A percentile compares a stretch with the other conserved stretches of the same genome.
Evolutionary conservation across 2,113 vertebrate species (phyloP).

Genomic region (Heliornis fulica): DNA sequence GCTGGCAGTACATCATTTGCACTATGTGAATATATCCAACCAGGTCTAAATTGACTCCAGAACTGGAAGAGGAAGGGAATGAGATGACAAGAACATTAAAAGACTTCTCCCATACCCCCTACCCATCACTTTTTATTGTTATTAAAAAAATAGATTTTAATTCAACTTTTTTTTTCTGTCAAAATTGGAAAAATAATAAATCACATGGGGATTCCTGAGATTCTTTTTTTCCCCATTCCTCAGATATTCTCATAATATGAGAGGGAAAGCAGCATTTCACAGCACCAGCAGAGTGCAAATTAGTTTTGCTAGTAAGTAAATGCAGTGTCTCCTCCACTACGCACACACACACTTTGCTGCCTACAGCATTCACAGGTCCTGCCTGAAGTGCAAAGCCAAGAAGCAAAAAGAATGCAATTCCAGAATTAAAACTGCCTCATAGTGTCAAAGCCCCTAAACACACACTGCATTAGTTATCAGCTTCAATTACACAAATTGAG

Average conservation of each 20-base stretch:
- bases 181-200: slow-evolving; percentile 13
- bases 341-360: neutral
- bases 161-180: neutral
- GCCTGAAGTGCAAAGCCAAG: neutral
- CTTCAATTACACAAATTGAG: neutral
- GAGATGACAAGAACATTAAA: neutral
- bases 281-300: slow-evolving; percentile 29
- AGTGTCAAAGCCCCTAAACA: neutral
- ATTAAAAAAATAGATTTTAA: neutral
- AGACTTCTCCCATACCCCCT: neutral
- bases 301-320: slow-evolving; percentile 38
- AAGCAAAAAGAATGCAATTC: neutral
- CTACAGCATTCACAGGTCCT: slow-evolving; percentile 22
- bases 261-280: slow-evolving; percentile 26
- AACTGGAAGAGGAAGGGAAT: neutral
- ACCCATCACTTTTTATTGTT: neutral
- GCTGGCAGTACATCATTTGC: neutral
- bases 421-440: neutral
- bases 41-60: neutral
- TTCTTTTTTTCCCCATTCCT: neutral
- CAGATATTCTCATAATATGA: neutral
- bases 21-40: neutral
- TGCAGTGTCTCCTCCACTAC: neutral
- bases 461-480: neutral
- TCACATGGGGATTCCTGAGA: neutral